Evolutionary conservation across 2,797 vertebrate genomes (phyloP).

Genomic region (Danio jaintianensis): DNA sequence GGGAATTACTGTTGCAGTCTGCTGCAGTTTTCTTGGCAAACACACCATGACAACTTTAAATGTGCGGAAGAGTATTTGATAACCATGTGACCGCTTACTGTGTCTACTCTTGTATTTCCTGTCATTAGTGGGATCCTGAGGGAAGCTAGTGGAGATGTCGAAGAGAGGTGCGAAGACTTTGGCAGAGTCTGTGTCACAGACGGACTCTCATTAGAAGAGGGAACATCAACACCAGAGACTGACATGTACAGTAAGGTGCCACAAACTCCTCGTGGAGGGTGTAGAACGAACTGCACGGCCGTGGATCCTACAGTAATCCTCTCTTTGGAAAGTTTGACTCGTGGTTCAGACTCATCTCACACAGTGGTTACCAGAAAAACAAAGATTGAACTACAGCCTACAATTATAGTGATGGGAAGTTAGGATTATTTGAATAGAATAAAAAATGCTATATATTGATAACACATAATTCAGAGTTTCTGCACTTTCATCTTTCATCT

Average conservation of each 20-base stretch:
- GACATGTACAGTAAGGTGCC: conserved; percentile 48
- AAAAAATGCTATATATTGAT: no score
- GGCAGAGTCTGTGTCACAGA: conserved; percentile 55
- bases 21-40: conserved; percentile 27
- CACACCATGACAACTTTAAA: conserved; percentile 20
- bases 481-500: no score
- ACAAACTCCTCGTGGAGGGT: conserved; percentile 40
- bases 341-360: neutral
- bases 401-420: neutral
- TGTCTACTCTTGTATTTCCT: conserved; percentile 28
- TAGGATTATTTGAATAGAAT: no score
- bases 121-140: conserved; percentile 35
- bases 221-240: conserved; percentile 48
- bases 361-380: neutral
- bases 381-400: neutral
- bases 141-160: conserved; percentile 45
- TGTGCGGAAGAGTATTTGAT: conserved; percentile 24
- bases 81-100: conserved; percentile 24
- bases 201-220: conserved; percentile 53
- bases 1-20: conserved; percentile 37
- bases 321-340: conserved; percentile 16
- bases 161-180: conserved; percentile 46
- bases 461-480: no score
- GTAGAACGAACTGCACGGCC: conserved; percentile 24
- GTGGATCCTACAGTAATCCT: conserved; percentile 23